Conservation (phyloP, 1,140 invertebrate genomes). For the Drosophila elegans region DNA sequence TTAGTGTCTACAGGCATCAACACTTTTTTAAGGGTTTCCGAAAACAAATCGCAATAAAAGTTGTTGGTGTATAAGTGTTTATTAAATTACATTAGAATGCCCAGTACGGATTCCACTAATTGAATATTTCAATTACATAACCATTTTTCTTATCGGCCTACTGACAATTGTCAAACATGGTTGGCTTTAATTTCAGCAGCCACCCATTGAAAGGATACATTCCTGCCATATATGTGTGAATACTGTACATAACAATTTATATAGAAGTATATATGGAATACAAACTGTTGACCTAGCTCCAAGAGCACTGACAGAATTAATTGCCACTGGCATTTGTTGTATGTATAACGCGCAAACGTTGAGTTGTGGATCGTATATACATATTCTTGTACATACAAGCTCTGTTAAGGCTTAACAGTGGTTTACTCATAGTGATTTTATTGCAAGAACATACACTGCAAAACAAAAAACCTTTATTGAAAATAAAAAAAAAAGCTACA, state of each 20-base stretch:
- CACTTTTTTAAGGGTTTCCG: neutral
- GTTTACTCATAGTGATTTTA: neutral
- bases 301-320: slow-evolving; percentile 37
- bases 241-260: slow-evolving; percentile 1
- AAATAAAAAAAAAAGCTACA: too few species aligned
- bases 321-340: slow-evolving; percentile 28
- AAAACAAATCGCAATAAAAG: neutral
- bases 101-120: slow-evolving; percentile 29
- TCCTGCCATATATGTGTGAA: slow-evolving; percentile 7
- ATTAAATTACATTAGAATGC: neutral
- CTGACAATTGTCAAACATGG: slow-evolving; percentile 14
- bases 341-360: slow-evolving; percentile 26
- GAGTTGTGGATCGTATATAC: slow-evolving; percentile 6
- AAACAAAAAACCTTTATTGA: too few species aligned
- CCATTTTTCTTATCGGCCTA: slow-evolving; percentile 31
- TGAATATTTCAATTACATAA: slow-evolving; percentile 40
- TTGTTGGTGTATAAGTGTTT: neutral
- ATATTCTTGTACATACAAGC: neutral
- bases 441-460: neutral
- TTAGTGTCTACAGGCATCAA: slow-evolving; percentile 16
- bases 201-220: slow-evolving; percentile 30
- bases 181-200: slow-evolving; percentile 5
- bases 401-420: slow-evolving; percentile 1
- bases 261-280: slow-evolving; percentile 26
- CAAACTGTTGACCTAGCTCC: slow-evolving; percentile 57